These are phyloP conservation scores for Geophilus truncorum DNA, from an alignment of 2,888 invertebrate genomes.

Conservation along the genomic window DNA sequence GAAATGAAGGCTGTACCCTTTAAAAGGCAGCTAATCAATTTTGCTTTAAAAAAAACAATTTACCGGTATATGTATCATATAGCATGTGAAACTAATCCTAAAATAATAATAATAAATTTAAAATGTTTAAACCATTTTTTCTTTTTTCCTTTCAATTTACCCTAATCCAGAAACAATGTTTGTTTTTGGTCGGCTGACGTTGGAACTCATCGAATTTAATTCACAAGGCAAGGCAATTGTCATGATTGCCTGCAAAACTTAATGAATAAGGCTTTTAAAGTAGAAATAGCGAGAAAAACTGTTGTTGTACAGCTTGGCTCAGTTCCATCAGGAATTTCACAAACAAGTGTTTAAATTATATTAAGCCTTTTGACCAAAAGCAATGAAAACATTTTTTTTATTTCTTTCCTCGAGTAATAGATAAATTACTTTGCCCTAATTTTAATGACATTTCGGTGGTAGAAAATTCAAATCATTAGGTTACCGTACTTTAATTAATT, in stretches of 20 bases:
- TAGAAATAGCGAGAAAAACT: background rate
- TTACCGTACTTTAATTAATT: slow-evolving; percentile 15
- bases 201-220: background rate
- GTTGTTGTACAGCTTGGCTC: background rate
- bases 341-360: background rate
- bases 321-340: background rate
- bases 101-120: no score
- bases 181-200: background rate
- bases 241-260: background rate
- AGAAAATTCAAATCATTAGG: background rate
- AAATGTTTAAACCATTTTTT: background rate
- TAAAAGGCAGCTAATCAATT: no score
- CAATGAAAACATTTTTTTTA: no score
- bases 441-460: background rate
- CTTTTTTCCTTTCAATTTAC: no score
- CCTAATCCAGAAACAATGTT: no score
- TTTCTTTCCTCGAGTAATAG: no score
- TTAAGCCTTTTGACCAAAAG: background rate
- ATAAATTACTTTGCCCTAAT: background rate
- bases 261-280: background rate
- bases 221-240: background rate
- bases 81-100: no score
- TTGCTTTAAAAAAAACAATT: no score
- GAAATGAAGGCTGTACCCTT: no score
- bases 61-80: no score